Evolutionary conservation across 2,797 vertebrate species (phyloP), one percentile per base, ranked within the genome.

Genomic region (Pempheris klunzingeri): DNA sequence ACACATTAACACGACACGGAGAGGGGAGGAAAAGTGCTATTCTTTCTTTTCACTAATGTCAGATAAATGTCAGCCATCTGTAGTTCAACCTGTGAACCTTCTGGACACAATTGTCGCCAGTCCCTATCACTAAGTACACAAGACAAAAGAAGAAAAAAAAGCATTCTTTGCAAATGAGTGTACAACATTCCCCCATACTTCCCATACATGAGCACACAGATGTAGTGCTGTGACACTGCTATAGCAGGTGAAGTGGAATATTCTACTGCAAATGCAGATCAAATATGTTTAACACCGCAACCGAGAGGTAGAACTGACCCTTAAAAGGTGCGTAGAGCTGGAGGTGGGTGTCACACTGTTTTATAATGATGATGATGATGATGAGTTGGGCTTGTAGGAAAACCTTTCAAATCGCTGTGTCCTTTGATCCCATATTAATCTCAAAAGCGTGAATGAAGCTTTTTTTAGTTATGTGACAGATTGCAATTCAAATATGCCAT

Each of bases 41-140:
- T 70, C 65, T 55, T 50, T 30, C 39, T 53, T 47, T 58, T 43
- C 43, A 17, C 5, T 60, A 54, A 55, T 47, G 47, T 18, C 8
- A 38, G 8, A 52, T 47, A 57, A 62, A 49, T 50, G 59, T n/a
- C n/a, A 58, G 32, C 30, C 55, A 63, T 76, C 32, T 59, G 68
- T n/a, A 13, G 50, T 32, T 22, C 38, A 66, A 68, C 54, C 47
- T 71, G 38, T 36, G 43, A 77, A 52, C 38, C 26, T 50, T 68
- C 0, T 67, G 44, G 30, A 41, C 8, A 46, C 38, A 49, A 12
- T 30, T 59, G 44, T 32, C 12, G 54, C 11, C 46, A 66, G 7
- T 28, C 28, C 38, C 2, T 53, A 3, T 22, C 24, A 60, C 5
- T 43, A 43, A 49, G 22, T 54, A 10, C 39, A 44, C 24, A 3